Base-by-base conservation (phyloP, 2,113 vertebrate genomes). In the Megatriorchis doriae region DNA sequence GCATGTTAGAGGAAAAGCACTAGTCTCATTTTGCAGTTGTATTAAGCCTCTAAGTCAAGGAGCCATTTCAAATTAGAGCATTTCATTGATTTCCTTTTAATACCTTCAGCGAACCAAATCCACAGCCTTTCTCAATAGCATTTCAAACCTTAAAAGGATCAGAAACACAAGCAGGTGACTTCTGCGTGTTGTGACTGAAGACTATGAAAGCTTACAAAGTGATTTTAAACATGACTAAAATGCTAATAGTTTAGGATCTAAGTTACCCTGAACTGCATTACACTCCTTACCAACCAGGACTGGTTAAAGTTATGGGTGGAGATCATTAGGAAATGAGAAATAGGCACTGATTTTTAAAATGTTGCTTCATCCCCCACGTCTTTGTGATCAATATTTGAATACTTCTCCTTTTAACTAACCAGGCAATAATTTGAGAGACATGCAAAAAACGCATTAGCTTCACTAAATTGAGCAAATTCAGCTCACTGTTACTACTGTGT, bases 341-440 rank as follows among this genome's bases (percentile, higher is more conserved):
- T 4, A 20, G 61, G 56, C 88, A 94, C 93, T 94, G 86, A 94
- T 96, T 93, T 94, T 97, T 95, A 72, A 97, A 94, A 81, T 23
- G 43, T 52, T 86, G 77, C 81, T 96, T 91, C 65, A 81, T 79
- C 21, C 53, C 16, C 61, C 68, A 3, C 56, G 38, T 78, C 75
- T 80, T 78, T 88, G 56, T 89, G 83, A 95, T 96, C 92, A 88
- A 93, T 96, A 96, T 92, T 92, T 94, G 95, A 95, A 79, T 27
- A 74, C 31, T 78, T 74, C 67, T 93, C 6, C 74, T 91, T 93
- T 91, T 86, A 86, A 79, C 83, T 74, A 96, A 88, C 31, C 6
- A 9, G 73, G 73, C 63, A 86, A 92, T 91, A 89, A 92, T 89
- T 81, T 0, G 19, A 92, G 92, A 92, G 38, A 58, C 70, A 34